Evolutionary conservation across 2,797 vertebrate species (phyloP), one percentile per base, ranked within the genome.

Genomic region (Trachops cirrhosus): DNA sequence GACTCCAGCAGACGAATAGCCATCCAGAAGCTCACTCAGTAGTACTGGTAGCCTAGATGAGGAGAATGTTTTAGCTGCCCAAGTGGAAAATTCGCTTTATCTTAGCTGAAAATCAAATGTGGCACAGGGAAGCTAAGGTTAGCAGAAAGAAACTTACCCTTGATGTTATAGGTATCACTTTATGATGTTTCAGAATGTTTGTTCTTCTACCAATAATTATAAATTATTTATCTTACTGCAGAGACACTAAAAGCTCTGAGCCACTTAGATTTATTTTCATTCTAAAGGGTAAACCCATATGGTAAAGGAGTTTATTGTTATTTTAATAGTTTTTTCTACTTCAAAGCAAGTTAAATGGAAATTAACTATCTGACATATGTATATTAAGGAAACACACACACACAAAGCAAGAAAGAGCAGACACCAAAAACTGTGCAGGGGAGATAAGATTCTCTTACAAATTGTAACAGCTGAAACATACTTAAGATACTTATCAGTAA

Each of bases 151-250:
- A 92, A 82, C 57, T 21, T 48, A 12, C 5, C 88, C 9, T 68
- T 78, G 8, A 29, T 73, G 18, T 64, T 90, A 52, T 29, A 78
- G 19, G 14, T 84, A 29, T 77, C 74, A 59, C 21, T 78, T 41
- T 52, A 84, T 62, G n/a, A 70, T 89, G 54, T 93, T 96, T 86
- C 29, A 75, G 86, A 88, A 93, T 80, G 41, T 75, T 80, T 94
- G 29, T 77, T 94, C 96, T 85, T 79, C 54, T 62, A 34, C 4
- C 48, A 15, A 73, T 22, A 89, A 82, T 62, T 92, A 64, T 37
- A 50, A 84, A 88, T 71, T 86, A 83, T 89, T 94, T 92, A 77
- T 86, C 44, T 52, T 85, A 64, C 39, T 78, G 39, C 7, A 67
- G 74, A 83, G 79, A 84, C 24, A 41, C 3, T 41, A 67, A 79